These are phyloP conservation scores for Glyphotaelius pellucidus DNA, from an alignment of 2,888 invertebrate genomes.

Conservation along the genomic window DNA sequence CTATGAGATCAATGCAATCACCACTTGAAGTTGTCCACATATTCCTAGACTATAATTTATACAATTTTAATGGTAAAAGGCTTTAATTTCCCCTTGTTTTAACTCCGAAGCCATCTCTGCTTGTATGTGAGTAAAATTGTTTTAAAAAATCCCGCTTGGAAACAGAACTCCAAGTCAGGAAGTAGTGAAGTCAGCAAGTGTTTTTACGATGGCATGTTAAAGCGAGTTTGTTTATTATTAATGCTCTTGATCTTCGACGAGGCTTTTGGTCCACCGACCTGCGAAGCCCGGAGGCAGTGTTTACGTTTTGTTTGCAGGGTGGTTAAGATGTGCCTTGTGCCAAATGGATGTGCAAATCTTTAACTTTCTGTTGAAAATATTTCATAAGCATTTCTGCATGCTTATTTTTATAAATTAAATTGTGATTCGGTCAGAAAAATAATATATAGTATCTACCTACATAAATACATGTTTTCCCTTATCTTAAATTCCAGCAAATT, in stretches of 20 bases:
- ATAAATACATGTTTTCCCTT: too few species aligned
- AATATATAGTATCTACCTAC: too few species aligned
- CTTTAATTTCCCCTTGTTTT: background rate
- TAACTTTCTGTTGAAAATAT: too few species aligned
- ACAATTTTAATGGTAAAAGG: background rate
- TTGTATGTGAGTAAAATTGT: background rate
- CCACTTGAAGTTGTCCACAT: too few species aligned
- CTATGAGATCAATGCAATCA: too few species aligned
- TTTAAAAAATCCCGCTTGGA: conserved; percentile 9
- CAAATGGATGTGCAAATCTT: too few species aligned
- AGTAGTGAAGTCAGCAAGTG: conserved; percentile 13
- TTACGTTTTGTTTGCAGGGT: background rate
- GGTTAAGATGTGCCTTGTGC: background rate
- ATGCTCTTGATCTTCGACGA: conserved; percentile 60
- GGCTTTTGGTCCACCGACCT: conserved; percentile 59
- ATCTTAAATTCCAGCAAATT: too few species aligned
- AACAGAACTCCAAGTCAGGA: conserved; percentile 37
- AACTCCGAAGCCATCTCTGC: conserved; percentile 4
- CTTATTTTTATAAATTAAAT: too few species aligned
- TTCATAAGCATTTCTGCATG: too few species aligned
- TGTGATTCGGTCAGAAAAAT: too few species aligned
- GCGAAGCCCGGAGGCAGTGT: conserved; percentile 33
- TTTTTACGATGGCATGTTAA: conserved; percentile 23
- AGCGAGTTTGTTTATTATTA: conserved; percentile 51
- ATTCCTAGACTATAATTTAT: background rate